Evolutionary conservation across 2,888 invertebrate genomes (phyloP).

Genomic region (Myopa testacea): DNA sequence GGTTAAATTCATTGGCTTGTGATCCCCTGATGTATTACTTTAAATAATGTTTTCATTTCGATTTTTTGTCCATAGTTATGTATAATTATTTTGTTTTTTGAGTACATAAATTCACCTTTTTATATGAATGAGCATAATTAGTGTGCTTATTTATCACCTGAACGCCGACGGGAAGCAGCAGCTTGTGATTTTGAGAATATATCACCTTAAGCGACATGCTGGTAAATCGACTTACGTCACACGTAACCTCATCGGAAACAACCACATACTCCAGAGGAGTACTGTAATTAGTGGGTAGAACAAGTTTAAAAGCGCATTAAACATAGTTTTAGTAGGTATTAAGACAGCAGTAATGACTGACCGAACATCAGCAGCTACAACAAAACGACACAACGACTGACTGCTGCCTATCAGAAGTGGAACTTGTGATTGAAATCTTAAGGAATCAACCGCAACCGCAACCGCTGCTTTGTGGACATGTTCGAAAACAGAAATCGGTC

Average conservation of each 20-base stretch:
- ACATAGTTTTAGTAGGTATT: too few relatives aligned
- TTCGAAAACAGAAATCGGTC: neutral
- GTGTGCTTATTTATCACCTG: neutral
- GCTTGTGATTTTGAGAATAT: too few relatives aligned
- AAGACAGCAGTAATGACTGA: neutral
- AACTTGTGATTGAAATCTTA: slow-evolving; percentile 3
- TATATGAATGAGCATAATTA: neutral
- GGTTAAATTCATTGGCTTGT: neutral
- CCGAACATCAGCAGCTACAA: neutral
- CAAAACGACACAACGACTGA: neutral
- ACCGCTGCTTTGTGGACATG: neutral
- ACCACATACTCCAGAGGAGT: too few relatives aligned
- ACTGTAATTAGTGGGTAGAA: too few relatives aligned
- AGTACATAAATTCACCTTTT: neutral
- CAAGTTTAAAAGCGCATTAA: too few relatives aligned
- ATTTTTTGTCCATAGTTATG: too few relatives aligned
- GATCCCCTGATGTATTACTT: neutral
- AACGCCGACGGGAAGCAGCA: too few relatives aligned
- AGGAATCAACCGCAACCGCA: neutral
- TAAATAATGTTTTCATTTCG: too few relatives aligned
- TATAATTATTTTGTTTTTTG: neutral
- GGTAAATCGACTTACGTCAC: too few relatives aligned
- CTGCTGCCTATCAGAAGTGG: neutral
- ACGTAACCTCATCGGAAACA: too few relatives aligned
- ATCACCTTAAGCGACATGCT: too few relatives aligned